A percentile compares a stretch with the other conserved stretches of the same genome.
Conservation (phyloP, 92 coral and sea anemone genomes). For the Bergia puertoricense region DNA sequence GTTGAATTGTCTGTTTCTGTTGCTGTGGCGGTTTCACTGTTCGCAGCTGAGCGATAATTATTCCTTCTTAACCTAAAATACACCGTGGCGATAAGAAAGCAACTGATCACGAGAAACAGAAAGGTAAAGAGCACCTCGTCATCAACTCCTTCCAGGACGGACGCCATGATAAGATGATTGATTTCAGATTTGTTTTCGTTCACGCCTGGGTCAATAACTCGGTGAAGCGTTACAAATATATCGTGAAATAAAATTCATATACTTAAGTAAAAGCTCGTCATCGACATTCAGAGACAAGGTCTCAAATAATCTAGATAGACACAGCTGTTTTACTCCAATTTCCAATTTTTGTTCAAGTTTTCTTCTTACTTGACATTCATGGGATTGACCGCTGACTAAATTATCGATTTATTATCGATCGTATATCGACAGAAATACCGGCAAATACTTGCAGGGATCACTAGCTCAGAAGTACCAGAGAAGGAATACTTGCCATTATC, state of each 20-base stretch:
- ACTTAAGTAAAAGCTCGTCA: neutral
- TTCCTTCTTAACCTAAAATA: slow-evolving; percentile 48
- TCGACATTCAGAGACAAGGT: neutral
- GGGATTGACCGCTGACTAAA: neutral
- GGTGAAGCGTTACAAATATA: slow-evolving; percentile 18
- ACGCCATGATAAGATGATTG: slow-evolving; percentile 42
- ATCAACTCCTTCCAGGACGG: slow-evolving; percentile 88
- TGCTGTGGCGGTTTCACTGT: neutral
- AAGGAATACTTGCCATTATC: no score
- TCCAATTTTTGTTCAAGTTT: neutral
- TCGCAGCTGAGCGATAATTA: slow-evolving; percentile 7
- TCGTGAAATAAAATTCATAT: neutral
- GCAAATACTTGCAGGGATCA: neutral
- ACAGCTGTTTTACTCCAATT: neutral
- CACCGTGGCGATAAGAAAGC: slow-evolving; percentile 42
- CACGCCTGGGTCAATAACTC: neutral
- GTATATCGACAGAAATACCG: neutral
- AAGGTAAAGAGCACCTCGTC: slow-evolving; percentile 82
- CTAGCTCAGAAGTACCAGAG: no score
- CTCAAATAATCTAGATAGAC: neutral
- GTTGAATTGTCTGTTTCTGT: slow-evolving; percentile 16
- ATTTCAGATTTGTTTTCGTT: neutral
- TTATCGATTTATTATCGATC: slow-evolving; percentile 24
- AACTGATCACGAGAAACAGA: slow-evolving; percentile 52
- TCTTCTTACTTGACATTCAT: neutral